These are phyloP conservation scores for Penaeus vannamei DNA, from an alignment of 1,140 invertebrate species.

Conservation along the genomic window DNA sequence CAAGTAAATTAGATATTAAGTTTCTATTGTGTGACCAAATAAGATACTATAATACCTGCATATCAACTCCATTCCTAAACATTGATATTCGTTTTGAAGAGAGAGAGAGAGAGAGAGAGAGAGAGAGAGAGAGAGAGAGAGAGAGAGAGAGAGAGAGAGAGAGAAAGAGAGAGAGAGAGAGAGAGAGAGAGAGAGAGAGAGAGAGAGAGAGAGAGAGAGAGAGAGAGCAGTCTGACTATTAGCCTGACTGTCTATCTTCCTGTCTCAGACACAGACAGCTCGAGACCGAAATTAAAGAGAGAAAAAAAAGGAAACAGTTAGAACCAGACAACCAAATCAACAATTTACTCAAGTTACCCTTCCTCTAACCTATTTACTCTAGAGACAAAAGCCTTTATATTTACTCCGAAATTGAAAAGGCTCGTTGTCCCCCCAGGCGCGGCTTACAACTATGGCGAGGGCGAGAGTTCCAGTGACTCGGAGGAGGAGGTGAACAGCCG, in stretches of 20 bases:
- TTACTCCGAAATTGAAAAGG: too few species aligned
- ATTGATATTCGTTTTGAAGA: background rate
- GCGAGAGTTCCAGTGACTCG: conserved; percentile 81
- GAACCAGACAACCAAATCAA: too few species aligned
- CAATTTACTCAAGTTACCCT: background rate
- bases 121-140: conserved; percentile 10
- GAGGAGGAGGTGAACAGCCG: conserved; percentile 82
- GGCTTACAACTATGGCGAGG: conserved; percentile 76
- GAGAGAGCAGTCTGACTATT: background rate
- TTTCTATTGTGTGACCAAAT: too few species aligned
- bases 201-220: background rate
- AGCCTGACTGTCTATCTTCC: background rate
- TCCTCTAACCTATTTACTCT: background rate
- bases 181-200: conserved; percentile 3
- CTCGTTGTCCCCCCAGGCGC: conserved; percentile 70
- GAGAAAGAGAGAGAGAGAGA: conserved; percentile 18
- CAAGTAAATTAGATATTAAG: too few species aligned
- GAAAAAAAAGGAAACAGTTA: too few species aligned
- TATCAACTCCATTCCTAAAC: too few species aligned
- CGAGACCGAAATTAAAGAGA: too few species aligned
- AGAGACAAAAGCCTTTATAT: too few species aligned
- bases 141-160: background rate
- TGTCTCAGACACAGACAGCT: background rate
- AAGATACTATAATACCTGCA: too few species aligned
- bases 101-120: background rate